Evolutionary conservation across 1,140 invertebrate species (phyloP).

Genomic region (Lamellibrachia luymesi): DNA sequence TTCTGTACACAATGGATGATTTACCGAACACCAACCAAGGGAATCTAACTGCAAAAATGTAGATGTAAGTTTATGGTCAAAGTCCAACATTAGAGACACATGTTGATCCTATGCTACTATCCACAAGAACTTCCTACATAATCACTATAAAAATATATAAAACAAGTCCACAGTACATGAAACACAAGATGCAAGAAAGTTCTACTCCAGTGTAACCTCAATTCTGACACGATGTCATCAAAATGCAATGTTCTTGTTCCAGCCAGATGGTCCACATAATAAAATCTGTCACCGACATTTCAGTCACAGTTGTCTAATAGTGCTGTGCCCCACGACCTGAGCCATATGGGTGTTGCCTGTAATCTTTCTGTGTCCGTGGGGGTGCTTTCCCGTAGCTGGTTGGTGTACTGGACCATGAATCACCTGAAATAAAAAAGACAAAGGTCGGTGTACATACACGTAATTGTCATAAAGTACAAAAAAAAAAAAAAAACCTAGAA

Average conservation of each 20-base stretch:
- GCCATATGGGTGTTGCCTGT: background rate
- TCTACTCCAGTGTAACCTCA: background rate
- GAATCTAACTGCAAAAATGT: background rate
- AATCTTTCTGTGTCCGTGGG: background rate
- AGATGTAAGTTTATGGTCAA: background rate
- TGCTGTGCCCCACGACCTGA: background rate
- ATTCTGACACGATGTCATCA: background rate
- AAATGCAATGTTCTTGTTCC: background rate
- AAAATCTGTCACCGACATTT: background rate
- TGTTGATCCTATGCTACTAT: background rate
- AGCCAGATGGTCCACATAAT: background rate
- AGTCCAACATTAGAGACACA: background rate
- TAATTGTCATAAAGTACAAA: no score
- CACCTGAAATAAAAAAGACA: background rate
- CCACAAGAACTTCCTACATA: background rate
- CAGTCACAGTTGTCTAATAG: background rate
- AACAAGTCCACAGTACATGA: background rate
- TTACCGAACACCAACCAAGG: background rate
- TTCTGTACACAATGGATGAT: background rate
- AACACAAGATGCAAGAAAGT: background rate
- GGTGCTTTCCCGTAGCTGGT: background rate
- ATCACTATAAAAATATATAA: constrained; percentile 6
- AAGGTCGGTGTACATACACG: background rate
- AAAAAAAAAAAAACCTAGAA: no score
- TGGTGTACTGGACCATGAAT: background rate